Percentiles rank a stretch among this genome's conserved stretches.
phyloP scores from a whole-genome alignment of 2,797 vertebrate genomes.

The Chaunax sp. region DNA sequence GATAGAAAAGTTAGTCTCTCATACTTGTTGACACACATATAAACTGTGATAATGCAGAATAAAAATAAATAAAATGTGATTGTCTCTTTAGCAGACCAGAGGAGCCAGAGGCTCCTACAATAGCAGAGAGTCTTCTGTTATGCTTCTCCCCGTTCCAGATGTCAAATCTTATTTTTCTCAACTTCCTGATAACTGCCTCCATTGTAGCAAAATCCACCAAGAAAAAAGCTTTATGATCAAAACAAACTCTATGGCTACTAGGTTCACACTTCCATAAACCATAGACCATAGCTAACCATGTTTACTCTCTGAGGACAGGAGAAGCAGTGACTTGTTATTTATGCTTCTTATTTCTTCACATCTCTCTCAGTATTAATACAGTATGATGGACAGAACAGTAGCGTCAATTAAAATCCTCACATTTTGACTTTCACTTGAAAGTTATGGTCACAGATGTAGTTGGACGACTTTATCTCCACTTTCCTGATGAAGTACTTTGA shows the following conservation, averaged over 20 bases:
- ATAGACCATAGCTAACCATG: constrained; percentile 24
- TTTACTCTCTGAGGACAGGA: constrained; percentile 22
- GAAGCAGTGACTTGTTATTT: constrained; percentile 14
- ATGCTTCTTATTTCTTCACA: constrained; percentile 12
- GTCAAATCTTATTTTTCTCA: constrained; percentile 79
- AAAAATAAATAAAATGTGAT: background rate
- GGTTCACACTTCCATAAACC: constrained; percentile 48
- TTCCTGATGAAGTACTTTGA: constrained; percentile 55
- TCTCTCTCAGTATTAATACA: constrained; percentile 2
- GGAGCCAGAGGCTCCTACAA: constrained; percentile 44
- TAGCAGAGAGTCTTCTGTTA: constrained; percentile 48
- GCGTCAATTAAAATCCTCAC: constrained; percentile 7
- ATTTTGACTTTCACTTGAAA: constrained; percentile 13
- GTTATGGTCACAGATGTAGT: background rate
- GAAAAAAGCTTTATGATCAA: constrained; percentile 72
- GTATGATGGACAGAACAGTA: background rate
- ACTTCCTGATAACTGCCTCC: constrained; percentile 78
- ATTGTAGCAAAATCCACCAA: constrained; percentile 65
- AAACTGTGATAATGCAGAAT: constrained; percentile 1
- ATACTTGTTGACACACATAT: background rate
- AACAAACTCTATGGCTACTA: constrained; percentile 50
- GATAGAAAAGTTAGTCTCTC: constrained; percentile 40
- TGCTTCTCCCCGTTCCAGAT: constrained; percentile 72
- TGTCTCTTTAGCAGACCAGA: constrained; percentile 37
- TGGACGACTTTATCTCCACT: constrained; percentile 42